phyloP scores from a whole-genome alignment of 1,140 invertebrate genomes.

The Apis cerana region DNA sequence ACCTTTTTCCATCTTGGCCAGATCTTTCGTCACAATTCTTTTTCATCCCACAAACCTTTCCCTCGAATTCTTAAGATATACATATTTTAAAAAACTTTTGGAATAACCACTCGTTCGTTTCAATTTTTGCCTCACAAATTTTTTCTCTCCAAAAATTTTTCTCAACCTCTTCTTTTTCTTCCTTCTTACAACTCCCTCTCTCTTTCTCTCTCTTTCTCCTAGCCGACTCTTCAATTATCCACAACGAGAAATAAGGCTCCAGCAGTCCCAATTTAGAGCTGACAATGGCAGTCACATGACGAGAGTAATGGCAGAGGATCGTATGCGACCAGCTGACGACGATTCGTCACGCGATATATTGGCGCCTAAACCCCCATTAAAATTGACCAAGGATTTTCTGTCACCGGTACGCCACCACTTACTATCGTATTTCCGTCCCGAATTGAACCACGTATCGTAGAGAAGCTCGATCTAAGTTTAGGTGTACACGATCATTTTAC shows the following conservation, averaged over 20 bases:
- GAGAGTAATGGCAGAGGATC: constrained; percentile 35
- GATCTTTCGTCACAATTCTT: too few relatives aligned
- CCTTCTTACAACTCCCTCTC: too few relatives aligned
- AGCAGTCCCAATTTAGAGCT: not conserved
- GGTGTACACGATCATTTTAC: constrained; percentile 38
- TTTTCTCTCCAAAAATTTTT: too few relatives aligned
- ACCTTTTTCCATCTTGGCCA: too few relatives aligned
- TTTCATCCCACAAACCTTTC: too few relatives aligned
- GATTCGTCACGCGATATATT: constrained; percentile 70
- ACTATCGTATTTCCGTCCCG: constrained; percentile 65
- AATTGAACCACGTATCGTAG: constrained; percentile 34
- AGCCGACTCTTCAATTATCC: not conserved
- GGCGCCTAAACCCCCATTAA: constrained; percentile 66
- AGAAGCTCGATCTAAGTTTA: constrained; percentile 45
- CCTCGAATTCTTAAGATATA: too few relatives aligned
- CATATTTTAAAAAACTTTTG: too few relatives aligned
- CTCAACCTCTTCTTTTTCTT: too few relatives aligned
- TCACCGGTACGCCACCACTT: constrained; percentile 33
- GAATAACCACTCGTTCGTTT: too few relatives aligned
- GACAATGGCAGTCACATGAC: constrained; percentile 43
- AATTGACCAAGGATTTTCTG: constrained; percentile 62
- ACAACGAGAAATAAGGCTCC: not conserved
- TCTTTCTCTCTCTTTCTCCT: too few relatives aligned
- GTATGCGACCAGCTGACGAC: constrained; percentile 64
- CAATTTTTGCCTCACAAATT: too few relatives aligned